A percentile compares a stretch with the other conserved stretches of the same genome.
Evolutionary conservation across 2,888 invertebrate genomes (phyloP).

Genomic region (Scaptomyza parva): DNA sequence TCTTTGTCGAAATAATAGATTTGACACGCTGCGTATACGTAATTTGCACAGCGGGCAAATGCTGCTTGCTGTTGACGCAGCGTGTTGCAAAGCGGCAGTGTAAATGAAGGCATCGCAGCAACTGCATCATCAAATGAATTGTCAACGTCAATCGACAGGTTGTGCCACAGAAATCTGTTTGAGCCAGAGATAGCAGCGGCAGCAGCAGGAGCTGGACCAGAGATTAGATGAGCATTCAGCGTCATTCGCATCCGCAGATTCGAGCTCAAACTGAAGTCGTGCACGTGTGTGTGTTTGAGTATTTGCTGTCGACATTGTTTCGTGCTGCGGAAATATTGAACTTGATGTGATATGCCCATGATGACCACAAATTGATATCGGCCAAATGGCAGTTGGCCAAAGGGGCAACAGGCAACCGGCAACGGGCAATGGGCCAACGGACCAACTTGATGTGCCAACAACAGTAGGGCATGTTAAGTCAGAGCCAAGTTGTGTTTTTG

Average conservation of each 20-base stretch:
- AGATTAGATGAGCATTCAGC: constrained; percentile 64
- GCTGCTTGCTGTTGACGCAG: constrained; percentile 35
- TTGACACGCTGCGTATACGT: constrained; percentile 60
- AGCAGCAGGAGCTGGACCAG: constrained; percentile 6
- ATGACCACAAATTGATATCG: constrained; percentile 73
- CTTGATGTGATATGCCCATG: constrained; percentile 41
- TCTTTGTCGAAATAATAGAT: background rate
- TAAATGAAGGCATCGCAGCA: constrained; percentile 30
- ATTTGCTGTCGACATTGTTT: constrained; percentile 1
- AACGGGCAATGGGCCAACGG: constrained; percentile 18
- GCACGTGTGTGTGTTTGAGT: background rate
- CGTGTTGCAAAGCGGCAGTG: constrained; percentile 25
- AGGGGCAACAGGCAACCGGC: constrained; percentile 28
- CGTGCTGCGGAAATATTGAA: constrained; percentile 45
- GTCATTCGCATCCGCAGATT: constrained; percentile 33
- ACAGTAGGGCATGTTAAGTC: constrained; percentile 3
- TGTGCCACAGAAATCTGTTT: constrained; percentile 26
- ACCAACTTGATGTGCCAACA: constrained; percentile 8
- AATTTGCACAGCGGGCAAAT: constrained; percentile 43
- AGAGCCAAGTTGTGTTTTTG: constrained; percentile 12
- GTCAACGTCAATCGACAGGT: constrained; percentile 37
- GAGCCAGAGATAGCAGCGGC: background rate
- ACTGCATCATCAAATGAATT: constrained; percentile 30
- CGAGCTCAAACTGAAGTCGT: background rate
- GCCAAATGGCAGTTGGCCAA: constrained; percentile 20